Evolutionary conservation across 2,888 invertebrate species (phyloP), one percentile per base, ranked within the genome.

Genomic region (Pollenia labialis): DNA sequence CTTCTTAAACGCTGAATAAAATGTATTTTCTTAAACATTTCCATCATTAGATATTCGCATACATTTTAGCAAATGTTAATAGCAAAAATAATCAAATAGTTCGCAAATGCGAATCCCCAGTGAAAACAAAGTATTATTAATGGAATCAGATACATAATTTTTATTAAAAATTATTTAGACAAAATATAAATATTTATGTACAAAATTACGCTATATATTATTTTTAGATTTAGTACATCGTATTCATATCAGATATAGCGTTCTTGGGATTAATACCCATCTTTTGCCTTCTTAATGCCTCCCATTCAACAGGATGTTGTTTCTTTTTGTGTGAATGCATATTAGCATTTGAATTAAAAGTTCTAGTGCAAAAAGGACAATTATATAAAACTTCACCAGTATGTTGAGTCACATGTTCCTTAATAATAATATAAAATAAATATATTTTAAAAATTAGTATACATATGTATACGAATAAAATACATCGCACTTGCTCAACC

Each of bases 261-360:
- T 68, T 68, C 44, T 11, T 32, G 7, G 50, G 23, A 90, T 88
- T 40, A 90, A 81, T 74, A 7, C 75, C 75, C 75, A 82, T 75
- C 82, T 91, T 90, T 56, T 91, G 92, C 11, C 64, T 71, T 66
- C 58, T 71, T 52, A 76, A 66, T 14, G 66, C 68, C 16, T 88
- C 85, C 88, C 89, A 93, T 89, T 93, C 92, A 52, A 90, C 89
- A 42, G 92, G 91, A 90, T 93, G 93, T 32, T 91, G 90, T 77
- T 93, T 93, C 80, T 93, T 93, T 60, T 93, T 90, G 88, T 93
- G 93, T 1, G 93, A 91, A 87, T 93, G 93, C 91, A 93, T 92
- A 85, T 93, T 93, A 3, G 93, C 93, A 89, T 92, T 92, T 7
- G 93, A 93, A 82, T 93, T 93, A 86, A 93, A 93, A 8, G 93